Evolutionary conservation across 92 coral and sea anemone species (phyloP).

Genomic region (Siderastrea radians): DNA sequence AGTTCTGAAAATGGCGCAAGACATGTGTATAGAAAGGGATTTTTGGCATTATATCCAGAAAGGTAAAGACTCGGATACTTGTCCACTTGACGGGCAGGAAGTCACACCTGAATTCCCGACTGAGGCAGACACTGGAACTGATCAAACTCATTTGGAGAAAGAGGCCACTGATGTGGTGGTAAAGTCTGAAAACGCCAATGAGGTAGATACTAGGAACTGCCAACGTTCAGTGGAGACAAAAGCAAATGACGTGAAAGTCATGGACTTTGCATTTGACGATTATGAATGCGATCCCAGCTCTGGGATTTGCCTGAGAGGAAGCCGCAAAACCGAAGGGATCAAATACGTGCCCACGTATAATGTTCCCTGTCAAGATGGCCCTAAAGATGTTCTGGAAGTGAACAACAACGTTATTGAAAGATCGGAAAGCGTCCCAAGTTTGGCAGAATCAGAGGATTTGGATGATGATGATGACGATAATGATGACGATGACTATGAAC

Average conservation of each 20-base stretch:
- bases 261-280: slow-evolving; percentile 16
- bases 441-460: slow-evolving; percentile 32
- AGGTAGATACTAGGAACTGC: not conserved
- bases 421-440: slow-evolving; percentile 34
- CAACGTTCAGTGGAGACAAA: not conserved
- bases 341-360: not conserved
- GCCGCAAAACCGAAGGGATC: slow-evolving; percentile 2
- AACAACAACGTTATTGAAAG: slow-evolving; percentile 18
- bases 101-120: not conserved
- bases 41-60: slow-evolving; percentile 60
- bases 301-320: slow-evolving; percentile 11
- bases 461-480: not conserved
- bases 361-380: not conserved
- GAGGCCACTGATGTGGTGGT: not conserved
- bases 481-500: not conserved
- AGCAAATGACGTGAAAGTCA: not conserved
- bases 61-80: slow-evolving; percentile 37
- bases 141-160: not conserved
- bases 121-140: not conserved
- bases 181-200: not conserved
- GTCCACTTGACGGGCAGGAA: slow-evolving; percentile 16
- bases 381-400: not conserved
- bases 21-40: slow-evolving; percentile 47
- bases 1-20: slow-evolving; percentile 49
- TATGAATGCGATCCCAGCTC: slow-evolving; percentile 4